Base-by-base conservation (phyloP, 2,888 invertebrate species). In the Thalpophila matura region DNA sequence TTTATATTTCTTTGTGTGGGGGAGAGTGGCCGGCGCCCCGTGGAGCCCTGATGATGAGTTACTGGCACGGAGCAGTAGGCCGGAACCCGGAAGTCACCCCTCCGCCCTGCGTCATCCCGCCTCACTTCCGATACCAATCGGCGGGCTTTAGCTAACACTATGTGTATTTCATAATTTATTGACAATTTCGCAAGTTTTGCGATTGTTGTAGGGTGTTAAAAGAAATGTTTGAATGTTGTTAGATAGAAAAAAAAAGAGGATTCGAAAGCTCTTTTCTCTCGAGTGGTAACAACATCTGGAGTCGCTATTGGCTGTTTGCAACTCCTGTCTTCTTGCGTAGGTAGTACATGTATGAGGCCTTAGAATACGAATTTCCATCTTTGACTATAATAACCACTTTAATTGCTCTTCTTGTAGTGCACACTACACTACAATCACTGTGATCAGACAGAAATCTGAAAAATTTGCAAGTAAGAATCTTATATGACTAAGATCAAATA, bases 41-140 rank as follows among this genome's bases (percentile, higher is more conserved):
- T 81, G 74, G 94, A 70, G 92, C 74, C 81, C 85, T 93, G 94
- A 94, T 94, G 94, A 95, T 94, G 94, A 94, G 93, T 94, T 94
- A 94, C 90, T 74, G 88, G 84, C 80, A 73, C 73, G 81, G 82
- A 84, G 85, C 63, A 57, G 64, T 53, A 67, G 71, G 57, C 86
- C 89, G 87, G 89, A 88, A 85, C 82, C 63, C 88, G 93, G 94
- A 93, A 91, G 91, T 91, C 88, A 87, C 90, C 90, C 91, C 91
- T 92, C 91, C 86, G 83, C 79, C 84, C 86, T 81, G 74, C 85
- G 81, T 85, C 86, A 83, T 84, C 88, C 90, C 90, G 89, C 89
- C 85, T 86, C 75, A 80, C 91, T 91, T 94, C 94, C 94, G 93
- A 89, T 91, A 89, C 89, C 94, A 93, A 94, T 94, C 91, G 91